These are phyloP conservation scores for Tyrannus savana DNA, from an alignment of 2,113 vertebrate genomes.

Conservation along the genomic window DNA sequence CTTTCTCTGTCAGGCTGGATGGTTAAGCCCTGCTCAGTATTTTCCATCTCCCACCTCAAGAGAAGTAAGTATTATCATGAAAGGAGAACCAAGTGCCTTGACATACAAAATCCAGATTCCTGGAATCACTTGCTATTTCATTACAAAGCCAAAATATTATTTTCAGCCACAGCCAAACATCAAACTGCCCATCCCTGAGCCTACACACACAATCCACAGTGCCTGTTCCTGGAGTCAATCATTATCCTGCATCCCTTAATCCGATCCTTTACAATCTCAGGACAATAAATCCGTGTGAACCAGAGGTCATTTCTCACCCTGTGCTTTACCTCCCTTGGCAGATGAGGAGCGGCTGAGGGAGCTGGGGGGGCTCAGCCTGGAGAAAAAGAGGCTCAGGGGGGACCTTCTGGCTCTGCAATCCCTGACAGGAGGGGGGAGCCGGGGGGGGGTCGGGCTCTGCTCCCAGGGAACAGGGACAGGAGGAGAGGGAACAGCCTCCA, in stretches of 20 bases:
- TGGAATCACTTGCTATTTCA: neutral
- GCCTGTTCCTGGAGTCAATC: neutral
- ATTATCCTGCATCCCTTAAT: neutral
- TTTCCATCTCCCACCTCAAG: neutral
- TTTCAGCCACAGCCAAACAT: neutral
- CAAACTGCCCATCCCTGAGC: neutral
- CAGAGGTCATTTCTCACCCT: neutral
- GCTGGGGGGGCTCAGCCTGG: neutral
- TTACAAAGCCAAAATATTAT: neutral
- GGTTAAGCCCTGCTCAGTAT: neutral
- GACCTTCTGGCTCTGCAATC: neutral
- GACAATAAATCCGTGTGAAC: neutral
- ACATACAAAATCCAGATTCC: neutral
- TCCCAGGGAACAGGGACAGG: neutral
- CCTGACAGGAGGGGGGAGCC: neutral
- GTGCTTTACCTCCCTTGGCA: neutral
- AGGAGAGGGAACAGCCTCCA: neutral
- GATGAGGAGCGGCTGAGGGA: neutral
- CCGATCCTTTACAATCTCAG: neutral
- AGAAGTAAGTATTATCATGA: neutral
- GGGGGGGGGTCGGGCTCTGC: rapidly evolving
- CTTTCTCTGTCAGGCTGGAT: neutral
- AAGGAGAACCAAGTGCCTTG: neutral
- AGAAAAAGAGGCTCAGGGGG: neutral
- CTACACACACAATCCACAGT: neutral